A percentile compares a stretch with the other conserved stretches of the same genome.
Conservation (phyloP, 1,140 invertebrate species). For the Rhizoglyphus robini region DNA sequence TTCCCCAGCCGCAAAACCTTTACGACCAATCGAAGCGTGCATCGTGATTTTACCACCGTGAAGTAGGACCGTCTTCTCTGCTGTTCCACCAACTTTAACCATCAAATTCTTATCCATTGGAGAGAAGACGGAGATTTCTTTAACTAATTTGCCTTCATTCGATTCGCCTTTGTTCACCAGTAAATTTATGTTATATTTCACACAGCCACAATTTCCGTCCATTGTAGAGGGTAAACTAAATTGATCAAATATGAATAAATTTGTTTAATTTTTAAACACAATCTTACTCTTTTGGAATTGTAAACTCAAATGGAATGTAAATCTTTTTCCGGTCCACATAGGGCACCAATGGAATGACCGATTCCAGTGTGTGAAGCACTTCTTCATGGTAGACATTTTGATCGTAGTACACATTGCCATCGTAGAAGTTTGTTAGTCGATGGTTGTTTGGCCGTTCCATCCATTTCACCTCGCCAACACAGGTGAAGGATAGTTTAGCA, state of each 20-base stretch:
- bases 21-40: neutral
- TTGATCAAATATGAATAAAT: no score
- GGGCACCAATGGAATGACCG: no score
- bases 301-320: neutral
- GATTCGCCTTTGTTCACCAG: neutral
- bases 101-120: constrained; percentile 10
- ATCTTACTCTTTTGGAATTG: constrained; percentile 5
- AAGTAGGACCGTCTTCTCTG: constrained; percentile 3
- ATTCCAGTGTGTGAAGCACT: no score
- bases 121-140: neutral
- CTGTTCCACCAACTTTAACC: neutral
- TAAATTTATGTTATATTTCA: neutral
- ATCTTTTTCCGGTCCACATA: neutral
- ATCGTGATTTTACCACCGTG: neutral
- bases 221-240: constrained; percentile 10
- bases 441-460: constrained; percentile 7
- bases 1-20: constrained; percentile 11
- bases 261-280: no score
- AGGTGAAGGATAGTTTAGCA: neutral
- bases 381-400: neutral
- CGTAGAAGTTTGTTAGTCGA: neutral
- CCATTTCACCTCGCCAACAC: constrained; percentile 15
- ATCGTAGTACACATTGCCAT: neutral
- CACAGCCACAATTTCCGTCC: neutral
- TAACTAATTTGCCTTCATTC: neutral